phyloP scores from a whole-genome alignment of 2,113 vertebrate species.

The Microtus montanus region DNA sequence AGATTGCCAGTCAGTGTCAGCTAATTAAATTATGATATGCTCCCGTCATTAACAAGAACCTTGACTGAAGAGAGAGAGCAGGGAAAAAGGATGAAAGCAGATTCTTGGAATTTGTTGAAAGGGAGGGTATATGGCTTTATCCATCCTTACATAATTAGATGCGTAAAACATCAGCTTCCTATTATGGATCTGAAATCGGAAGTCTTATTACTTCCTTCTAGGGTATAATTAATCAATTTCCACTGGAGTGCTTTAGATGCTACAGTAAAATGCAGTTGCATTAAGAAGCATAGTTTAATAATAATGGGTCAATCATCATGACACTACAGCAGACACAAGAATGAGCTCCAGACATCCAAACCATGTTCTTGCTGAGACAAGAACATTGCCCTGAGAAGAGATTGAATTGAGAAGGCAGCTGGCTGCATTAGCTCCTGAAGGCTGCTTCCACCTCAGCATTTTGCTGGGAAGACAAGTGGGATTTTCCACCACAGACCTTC shows the following conservation, averaged over 20 bases:
- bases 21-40: constrained; percentile 74
- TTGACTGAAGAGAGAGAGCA: constrained; percentile 27
- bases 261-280: constrained; percentile 73
- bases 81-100: constrained; percentile 56
- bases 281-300: constrained; percentile 78
- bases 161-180: constrained; percentile 78
- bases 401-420: not conserved
- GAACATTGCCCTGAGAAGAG: not conserved
- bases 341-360: constrained; percentile 26
- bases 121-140: constrained; percentile 65
- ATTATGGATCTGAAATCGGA: constrained; percentile 79
- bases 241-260: constrained; percentile 61
- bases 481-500: not conserved
- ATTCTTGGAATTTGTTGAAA: constrained; percentile 64
- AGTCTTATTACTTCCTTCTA: constrained; percentile 78
- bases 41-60: constrained; percentile 68
- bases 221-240: constrained; percentile 84
- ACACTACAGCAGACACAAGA: constrained; percentile 55
- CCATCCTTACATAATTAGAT: constrained; percentile 72
- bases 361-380: not conserved
- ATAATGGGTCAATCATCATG: constrained; percentile 72
- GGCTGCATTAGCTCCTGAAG: not conserved
- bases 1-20: constrained; percentile 73
- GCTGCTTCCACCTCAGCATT: not conserved
- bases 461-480: not conserved